These are phyloP conservation scores for Cisticola juncidis DNA, from an alignment of 2,113 vertebrate species.

Conservation along the genomic window DNA sequence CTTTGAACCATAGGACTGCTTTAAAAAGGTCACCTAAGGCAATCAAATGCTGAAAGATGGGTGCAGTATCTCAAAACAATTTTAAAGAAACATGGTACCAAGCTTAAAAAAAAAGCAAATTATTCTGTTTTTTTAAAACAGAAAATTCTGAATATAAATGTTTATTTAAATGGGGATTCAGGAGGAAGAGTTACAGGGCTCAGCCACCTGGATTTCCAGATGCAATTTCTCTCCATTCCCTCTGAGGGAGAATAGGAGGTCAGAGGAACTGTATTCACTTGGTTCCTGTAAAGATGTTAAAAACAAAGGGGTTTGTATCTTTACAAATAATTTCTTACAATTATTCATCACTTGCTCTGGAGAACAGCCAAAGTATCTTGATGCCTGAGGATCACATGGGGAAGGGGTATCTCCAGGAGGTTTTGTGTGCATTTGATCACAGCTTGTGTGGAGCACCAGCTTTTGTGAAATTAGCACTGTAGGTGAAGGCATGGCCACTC, in stretches of 20 bases:
- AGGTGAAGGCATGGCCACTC: neutral
- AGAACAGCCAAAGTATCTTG: neutral
- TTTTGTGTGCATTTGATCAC: neutral
- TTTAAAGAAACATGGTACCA: slow-evolving; percentile 39
- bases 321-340: neutral
- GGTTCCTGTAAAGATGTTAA: slow-evolving; percentile 54
- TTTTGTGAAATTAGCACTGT: neutral
- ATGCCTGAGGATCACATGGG: neutral
- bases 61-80: slow-evolving; percentile 21
- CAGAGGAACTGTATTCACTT: slow-evolving; percentile 22
- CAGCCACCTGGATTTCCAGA: slow-evolving; percentile 23
- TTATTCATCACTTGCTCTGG: slow-evolving; percentile 33
- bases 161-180: neutral
- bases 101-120: neutral
- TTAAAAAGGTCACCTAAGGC: slow-evolving; percentile 13
- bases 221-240: neutral
- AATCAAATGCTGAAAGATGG: slow-evolving; percentile 19
- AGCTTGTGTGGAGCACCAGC: neutral
- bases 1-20: slow-evolving; percentile 23
- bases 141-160: neutral
- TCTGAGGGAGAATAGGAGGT: slow-evolving; percentile 24
- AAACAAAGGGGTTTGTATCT: slow-evolving; percentile 28
- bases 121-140: neutral
- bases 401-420: neutral
- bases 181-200: neutral